phyloP scores from a whole-genome alignment of 2,888 invertebrate genomes.

The Psylliodes chrysocephalus region DNA sequence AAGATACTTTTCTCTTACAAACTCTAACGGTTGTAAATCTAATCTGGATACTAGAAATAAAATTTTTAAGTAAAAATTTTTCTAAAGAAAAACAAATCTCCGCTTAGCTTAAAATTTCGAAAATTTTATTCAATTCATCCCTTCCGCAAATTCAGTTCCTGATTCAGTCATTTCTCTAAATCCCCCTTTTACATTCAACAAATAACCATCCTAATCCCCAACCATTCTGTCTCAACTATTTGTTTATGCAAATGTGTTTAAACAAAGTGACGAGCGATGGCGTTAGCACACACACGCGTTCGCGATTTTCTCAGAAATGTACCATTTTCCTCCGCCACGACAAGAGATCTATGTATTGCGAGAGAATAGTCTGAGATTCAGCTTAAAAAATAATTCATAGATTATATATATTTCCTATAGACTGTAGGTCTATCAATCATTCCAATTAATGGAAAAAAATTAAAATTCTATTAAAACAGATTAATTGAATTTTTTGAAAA shows the following conservation, averaged over 20 bases:
- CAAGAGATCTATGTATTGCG: neutral
- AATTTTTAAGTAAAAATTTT: too few relatives aligned
- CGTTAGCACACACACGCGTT: slow-evolving; percentile 32
- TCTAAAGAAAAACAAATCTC: too few relatives aligned
- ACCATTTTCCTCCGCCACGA: slow-evolving; percentile 9
- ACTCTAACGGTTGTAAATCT: too few relatives aligned
- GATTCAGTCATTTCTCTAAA: slow-evolving; percentile 2
- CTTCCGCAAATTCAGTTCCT: neutral
- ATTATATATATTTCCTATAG: too few relatives aligned
- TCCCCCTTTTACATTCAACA: slow-evolving; percentile 17
- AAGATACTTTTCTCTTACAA: too few relatives aligned
- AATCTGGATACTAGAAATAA: too few relatives aligned
- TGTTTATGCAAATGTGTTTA: slow-evolving; percentile 44
- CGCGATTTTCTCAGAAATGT: slow-evolving; percentile 25
- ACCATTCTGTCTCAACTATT: slow-evolving; percentile 36
- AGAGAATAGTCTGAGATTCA: slow-evolving; percentile 1
- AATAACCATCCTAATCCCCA: slow-evolving; percentile 19
- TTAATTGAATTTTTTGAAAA: too few relatives aligned
- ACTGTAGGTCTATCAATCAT: too few relatives aligned
- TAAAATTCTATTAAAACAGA: too few relatives aligned
- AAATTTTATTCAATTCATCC: neutral
- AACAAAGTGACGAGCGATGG: slow-evolving; percentile 37
- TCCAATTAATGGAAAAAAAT: too few relatives aligned
- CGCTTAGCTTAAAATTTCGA: neutral
- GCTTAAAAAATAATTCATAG: too few relatives aligned